Evolutionary conservation across 2,888 invertebrate genomes (phyloP).

Genomic region (Elysia crispata): DNA sequence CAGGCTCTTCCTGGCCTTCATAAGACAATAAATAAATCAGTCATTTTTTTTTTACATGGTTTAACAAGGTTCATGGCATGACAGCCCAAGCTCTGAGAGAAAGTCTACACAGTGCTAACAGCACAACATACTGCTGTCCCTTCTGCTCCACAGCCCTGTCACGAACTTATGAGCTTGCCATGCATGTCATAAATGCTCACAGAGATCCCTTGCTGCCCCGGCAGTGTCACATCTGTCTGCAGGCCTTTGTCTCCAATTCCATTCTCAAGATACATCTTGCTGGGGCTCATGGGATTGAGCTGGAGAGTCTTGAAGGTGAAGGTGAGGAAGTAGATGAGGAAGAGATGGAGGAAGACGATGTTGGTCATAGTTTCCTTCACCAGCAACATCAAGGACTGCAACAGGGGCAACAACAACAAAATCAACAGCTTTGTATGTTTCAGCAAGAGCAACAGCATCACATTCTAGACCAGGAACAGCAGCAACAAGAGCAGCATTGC

Average conservation of each 20-base stretch:
- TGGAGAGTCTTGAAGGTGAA: background rate
- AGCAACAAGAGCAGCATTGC: no score
- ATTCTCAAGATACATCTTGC: constrained; percentile 44
- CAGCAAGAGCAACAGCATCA: no score
- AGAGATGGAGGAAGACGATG: background rate
- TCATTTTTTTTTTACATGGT: no score
- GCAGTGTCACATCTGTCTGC: constrained; percentile 44
- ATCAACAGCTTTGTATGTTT: no score
- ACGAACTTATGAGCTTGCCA: constrained; percentile 44
- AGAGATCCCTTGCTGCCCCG: constrained; percentile 35
- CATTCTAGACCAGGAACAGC: no score
- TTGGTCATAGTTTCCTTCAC: no score
- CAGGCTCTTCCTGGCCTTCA: no score
- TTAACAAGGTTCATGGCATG: constrained; percentile 21
- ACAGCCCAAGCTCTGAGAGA: constrained; percentile 35
- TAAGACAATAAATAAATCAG: no score
- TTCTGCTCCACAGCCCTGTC: constrained; percentile 40
- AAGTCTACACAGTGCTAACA: constrained; percentile 1
- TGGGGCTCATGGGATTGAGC: constrained; percentile 39
- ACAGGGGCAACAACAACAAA: no score
- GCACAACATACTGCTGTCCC: constrained; percentile 44
- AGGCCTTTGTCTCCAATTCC: constrained; percentile 40
- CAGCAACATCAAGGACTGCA: no score
- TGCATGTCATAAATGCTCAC: constrained; percentile 46
- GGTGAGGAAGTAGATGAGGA: background rate